Percentiles rank a stretch among this genome's conserved stretches.
Evolutionary conservation across 64 coral and sea anemone genomes (phyloP).

Genomic region (Montipora capricornis): DNA sequence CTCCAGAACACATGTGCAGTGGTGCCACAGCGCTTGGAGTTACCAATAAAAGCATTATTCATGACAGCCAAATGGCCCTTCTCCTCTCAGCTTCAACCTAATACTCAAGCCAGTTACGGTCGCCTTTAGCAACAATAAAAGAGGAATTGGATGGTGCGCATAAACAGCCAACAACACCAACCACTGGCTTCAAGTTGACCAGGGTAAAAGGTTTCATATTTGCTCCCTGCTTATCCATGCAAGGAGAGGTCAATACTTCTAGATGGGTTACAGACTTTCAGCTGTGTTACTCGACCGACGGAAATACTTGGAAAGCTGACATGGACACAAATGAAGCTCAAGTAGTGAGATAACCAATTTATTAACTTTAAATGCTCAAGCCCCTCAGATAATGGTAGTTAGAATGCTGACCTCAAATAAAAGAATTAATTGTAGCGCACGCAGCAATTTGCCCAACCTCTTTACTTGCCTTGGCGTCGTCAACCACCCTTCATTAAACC

Average conservation of each 20-base stretch:
- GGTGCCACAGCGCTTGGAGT: no score
- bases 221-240: conserved; percentile 21
- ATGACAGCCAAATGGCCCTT: neutral
- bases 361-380: no score
- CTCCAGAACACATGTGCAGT: no score
- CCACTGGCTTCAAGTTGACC: conserved; percentile 43
- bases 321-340: neutral
- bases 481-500: no score
- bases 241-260: neutral
- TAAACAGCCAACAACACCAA: neutral
- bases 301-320: neutral
- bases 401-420: no score
- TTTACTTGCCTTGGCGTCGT: no score
- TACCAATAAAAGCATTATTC: no score
- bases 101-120: neutral
- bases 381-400: no score
- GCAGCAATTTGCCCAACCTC: no score
- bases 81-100: neutral
- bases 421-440: no score
- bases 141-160: conserved; percentile 19
- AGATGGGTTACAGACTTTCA: conserved; percentile 9
- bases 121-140: neutral
- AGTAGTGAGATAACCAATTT: no score
- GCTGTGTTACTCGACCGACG: neutral
- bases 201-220: neutral